Evolutionary conservation across 1,140 invertebrate species (phyloP).

Genomic region (Zaprionus kolodkinae): DNA sequence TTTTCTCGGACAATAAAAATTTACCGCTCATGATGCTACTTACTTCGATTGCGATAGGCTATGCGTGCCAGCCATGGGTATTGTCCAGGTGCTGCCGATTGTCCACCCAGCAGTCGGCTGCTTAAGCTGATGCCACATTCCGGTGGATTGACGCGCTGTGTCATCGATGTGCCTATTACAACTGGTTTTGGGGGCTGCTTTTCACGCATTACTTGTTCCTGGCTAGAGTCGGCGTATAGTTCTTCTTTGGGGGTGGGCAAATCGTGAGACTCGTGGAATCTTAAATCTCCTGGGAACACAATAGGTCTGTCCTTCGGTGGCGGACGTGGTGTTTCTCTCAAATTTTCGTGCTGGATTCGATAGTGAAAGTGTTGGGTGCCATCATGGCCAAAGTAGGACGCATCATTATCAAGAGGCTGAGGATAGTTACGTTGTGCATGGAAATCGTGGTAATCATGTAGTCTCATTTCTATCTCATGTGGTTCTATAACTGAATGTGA

Average conservation of each 20-base stretch:
- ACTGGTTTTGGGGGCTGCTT: background rate
- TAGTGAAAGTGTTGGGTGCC: constrained; percentile 52
- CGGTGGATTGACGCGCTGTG: constrained; percentile 41
- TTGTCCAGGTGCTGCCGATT: constrained; percentile 86
- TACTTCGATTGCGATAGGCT: constrained; percentile 85
- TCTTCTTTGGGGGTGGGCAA: background rate
- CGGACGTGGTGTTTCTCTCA: constrained; percentile 20
- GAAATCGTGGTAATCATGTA: constrained; percentile 62
- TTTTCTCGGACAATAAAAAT: no score
- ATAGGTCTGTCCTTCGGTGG: constrained; percentile 57
- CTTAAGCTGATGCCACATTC: constrained; percentile 86
- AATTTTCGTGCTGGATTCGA: constrained; percentile 46
- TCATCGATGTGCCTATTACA: background rate
- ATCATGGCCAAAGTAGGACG: constrained; percentile 28
- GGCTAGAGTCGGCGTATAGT: constrained; percentile 12
- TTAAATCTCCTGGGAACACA: constrained; percentile 68
- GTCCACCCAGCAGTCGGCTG: constrained; percentile 88
- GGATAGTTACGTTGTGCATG: constrained; percentile 62
- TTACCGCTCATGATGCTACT: constrained; percentile 28
- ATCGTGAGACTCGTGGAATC: constrained; percentile 39
- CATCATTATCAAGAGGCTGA: constrained; percentile 49
- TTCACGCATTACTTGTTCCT: constrained; percentile 1
- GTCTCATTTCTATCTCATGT: constrained; percentile 31
- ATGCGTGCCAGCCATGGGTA: constrained; percentile 89
- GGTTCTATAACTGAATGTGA: background rate